Evolutionary conservation across 2,113 vertebrate genomes (phyloP), one percentile per base, ranked within the genome.

Genomic region (Acanthochromis polyacanthus): DNA sequence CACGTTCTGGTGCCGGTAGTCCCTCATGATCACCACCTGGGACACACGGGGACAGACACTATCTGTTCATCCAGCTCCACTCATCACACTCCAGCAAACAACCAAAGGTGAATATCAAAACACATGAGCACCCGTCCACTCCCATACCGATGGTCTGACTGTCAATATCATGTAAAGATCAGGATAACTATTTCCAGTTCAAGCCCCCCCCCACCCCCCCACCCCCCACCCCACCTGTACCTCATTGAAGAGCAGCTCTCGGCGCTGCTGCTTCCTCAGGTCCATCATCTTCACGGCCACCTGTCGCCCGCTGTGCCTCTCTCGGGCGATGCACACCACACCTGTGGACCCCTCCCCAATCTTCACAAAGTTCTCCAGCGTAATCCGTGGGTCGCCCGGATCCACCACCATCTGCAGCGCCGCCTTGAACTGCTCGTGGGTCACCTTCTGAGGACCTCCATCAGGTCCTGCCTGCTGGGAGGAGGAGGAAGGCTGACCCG

Each of bases 211-310:
- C 30, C n/a, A n/a, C n/a, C 69, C 43, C 4, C 4, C 25, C 25
- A 25, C 5, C 4, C n/a, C 5, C 4, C n/a, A 0, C 3, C 10
- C 30, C 23, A 20, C 16, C 40, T 23, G 9, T 83, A 97, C 97
- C 95, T 99, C 97, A 16, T 99, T 99, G 68, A 99, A 99, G 40
- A 99, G 96, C 71, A 99, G 96, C 82, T 99, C 97, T 68, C 97
- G 80, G 15, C 97, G 95, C 84, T 98, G 97, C 86, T 99, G 97
- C 89, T 95, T 97, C 68, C 95, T 92, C 80, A 99, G 90, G 71
- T 98, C 96, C 97, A 98, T 99, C 96, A 97, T 98, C 89, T 99
- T 98, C 81, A 99, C 97, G 0, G 97, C 97, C 74, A 98, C 96
- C 84, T 96, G 97, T 1, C 96, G 93, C 23, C 97, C 97, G 0